Percentiles rank a stretch among this genome's conserved stretches.
Conservation (phyloP, 2,888 invertebrate species). For the Macrophya alboannulata region DNA sequence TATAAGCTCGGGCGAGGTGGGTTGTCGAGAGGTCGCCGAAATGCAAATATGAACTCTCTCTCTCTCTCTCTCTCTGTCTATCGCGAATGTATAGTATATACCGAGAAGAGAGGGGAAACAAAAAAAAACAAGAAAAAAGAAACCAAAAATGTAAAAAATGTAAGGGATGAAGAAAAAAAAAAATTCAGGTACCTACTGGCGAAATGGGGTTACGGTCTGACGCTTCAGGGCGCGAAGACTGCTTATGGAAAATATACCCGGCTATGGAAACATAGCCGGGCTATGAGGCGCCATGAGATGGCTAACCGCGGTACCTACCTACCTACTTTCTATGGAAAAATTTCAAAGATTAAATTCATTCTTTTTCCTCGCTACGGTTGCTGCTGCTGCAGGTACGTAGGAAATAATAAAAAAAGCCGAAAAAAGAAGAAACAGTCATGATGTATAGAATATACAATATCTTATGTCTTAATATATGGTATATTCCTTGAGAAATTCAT, state of each 20-base stretch:
- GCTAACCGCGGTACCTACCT: constrained; percentile 20
- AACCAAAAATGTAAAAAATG: constrained; percentile 52
- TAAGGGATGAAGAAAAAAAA: constrained; percentile 13
- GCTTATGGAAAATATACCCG: constrained; percentile 41
- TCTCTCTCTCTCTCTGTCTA: constrained; percentile 19
- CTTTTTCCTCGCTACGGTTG: not conserved
- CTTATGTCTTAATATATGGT: too few species aligned
- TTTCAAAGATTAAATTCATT: constrained; percentile 33
- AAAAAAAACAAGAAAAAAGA: not conserved
- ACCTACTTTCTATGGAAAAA: constrained; percentile 41
- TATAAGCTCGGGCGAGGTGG: constrained; percentile 19
- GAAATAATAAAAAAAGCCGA: not conserved
- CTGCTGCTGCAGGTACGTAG: not conserved
- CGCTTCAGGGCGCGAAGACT: constrained; percentile 57
- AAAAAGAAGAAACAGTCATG: too few species aligned
- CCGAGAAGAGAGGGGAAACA: constrained; percentile 19
- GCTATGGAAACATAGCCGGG: constrained; percentile 15
- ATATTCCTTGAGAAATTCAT: too few species aligned
- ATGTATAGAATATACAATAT: too few species aligned
- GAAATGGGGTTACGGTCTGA: constrained; percentile 58
- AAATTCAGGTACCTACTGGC: constrained; percentile 15
- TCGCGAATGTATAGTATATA: constrained; percentile 22
- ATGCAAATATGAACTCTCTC: constrained; percentile 42
- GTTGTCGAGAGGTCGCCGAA: constrained; percentile 6
- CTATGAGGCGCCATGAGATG: constrained; percentile 20